Base-by-base conservation (phyloP, 2,888 invertebrate species). In the Hirtodrosophila confusa region DNA sequence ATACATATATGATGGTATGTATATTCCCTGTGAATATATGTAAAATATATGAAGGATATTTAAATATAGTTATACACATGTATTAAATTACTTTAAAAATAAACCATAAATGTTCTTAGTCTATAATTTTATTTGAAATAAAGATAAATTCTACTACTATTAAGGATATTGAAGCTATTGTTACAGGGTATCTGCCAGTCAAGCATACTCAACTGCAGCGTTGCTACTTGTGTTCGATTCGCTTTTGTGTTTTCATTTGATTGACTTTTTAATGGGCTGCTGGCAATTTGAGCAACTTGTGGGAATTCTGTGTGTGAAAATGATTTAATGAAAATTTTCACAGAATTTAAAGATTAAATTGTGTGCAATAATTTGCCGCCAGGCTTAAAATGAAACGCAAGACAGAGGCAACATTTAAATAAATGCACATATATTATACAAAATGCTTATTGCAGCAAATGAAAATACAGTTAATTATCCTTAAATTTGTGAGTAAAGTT, bases 221-320 rank as follows among this genome's bases (percentile, higher is more conserved):
- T 10, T 24, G 6, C 6, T 8, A 6, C 9, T 23, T 47, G 11
- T 31, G 17, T 29, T 39, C 5, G 3, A 12, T 6, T 23, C 12
- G 31, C 57, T 63, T 62, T 17, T 62, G 55, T 72, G 58, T 68
- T 68, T 49, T 53, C 45, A 41, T 65, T 50, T 64, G 69, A 82
- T 75, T 69, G 80, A 87, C 67, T 78, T 66, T 80, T 86, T 66
- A 82, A 86, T 68, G 75, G 51, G 55, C 79, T 61, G 53, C 39
- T 43, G 51, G 61, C 49, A 49, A 51, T 60, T 62, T 27, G 17
- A 49, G 62, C 41, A 56, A 57, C 24, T 69, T 56, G 24, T 33
- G 36, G 37, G 51, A 10, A 17, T 17, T 17, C 2, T 2, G 56
- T 41, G 31, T 51, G 37, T 43, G 12, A 66, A 55, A 54, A 50